Conservation (phyloP, 1,140 invertebrate genomes). For the Lysiphlebus fabarum region DNA sequence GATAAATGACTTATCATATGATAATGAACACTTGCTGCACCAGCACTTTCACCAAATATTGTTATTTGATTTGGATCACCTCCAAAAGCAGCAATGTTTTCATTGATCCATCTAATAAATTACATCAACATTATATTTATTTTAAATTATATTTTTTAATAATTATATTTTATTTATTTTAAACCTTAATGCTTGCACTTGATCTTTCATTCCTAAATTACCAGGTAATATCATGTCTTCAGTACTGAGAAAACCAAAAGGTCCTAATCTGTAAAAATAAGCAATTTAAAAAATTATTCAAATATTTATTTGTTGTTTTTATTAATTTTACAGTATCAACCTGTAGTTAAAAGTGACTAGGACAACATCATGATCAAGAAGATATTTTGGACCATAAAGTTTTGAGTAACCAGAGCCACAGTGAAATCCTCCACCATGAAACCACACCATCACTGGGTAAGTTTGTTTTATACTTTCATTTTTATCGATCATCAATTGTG, state of each 20-base stretch:
- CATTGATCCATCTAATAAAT: constrained; percentile 68
- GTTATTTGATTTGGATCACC: constrained; percentile 65
- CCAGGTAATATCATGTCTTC: constrained; percentile 61
- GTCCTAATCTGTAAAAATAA: constrained; percentile 55
- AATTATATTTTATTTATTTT: too few species aligned
- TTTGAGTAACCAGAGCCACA: constrained; percentile 63
- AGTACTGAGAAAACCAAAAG: constrained; percentile 67
- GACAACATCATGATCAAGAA: constrained; percentile 72
- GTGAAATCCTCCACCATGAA: constrained; percentile 73
- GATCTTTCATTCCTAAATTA: constrained; percentile 74
- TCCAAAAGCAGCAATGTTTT: constrained; percentile 68
- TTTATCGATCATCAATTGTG: constrained; percentile 43
- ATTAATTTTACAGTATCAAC: constrained; percentile 40
- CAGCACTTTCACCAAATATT: constrained; percentile 72
- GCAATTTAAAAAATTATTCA: background rate
- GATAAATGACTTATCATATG: constrained; percentile 69
- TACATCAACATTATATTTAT: too few species aligned
- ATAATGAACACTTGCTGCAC: constrained; percentile 64
- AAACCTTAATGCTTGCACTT: constrained; percentile 59
- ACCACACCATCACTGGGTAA: constrained; percentile 71
- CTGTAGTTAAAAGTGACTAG: constrained; percentile 79
- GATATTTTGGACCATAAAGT: constrained; percentile 69
- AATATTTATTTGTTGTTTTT: background rate
- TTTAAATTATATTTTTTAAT: too few species aligned
- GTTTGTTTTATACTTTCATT: constrained; percentile 8